Base-by-base conservation (phyloP, 2,888 invertebrate species). In the Agriopis aurantiaria region DNA sequence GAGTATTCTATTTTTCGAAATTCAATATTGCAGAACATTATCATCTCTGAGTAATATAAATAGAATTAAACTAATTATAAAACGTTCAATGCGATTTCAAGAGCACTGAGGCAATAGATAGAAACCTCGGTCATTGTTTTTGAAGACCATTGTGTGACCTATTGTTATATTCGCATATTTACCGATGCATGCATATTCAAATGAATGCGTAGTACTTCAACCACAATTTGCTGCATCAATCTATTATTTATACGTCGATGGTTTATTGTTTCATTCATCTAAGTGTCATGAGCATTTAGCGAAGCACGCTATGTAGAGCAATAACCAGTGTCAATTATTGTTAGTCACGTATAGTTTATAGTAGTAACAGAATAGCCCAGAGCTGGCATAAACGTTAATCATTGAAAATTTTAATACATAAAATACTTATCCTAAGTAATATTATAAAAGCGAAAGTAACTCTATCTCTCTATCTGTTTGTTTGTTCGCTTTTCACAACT, bases 11-110 rank as follows among this genome's bases (percentile, higher is more conserved):
- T 9, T 17, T 51, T 8, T 7, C 12, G 11, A 17, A 51, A 58
- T 58, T 58, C 17, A 58, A 56, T 53, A 43, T 14, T 60, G 8
- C 40, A 45, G 4, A 57, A 57, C 14, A 57, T 43, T 3, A 14
- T 52, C 23, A 23, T 48, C 12, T 11, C n/a, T 48, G n/a, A n/a
- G 49, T 14, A 49, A 9, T 8, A 49, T 49, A 49, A 49, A 49
- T 48, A 48, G 11, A 23, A n/a, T 17, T 17, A 23, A 14, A 14
- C 14, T 14, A 12, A 49, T 8, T 14, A 14, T 49, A 11, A 8
- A n/a, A 14, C 52, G 11, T 17, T 10, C 23, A 52, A 52, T 52
- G 23, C 23, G 10, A 23, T 52, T 52, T 52, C 10, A 23, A 52
- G 23, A 23, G n/a, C 49, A 49, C 6, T 23, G 23, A 23, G 10